phyloP scores from a whole-genome alignment of 2,797 vertebrate genomes.

The Atherinosoma microstoma region DNA sequence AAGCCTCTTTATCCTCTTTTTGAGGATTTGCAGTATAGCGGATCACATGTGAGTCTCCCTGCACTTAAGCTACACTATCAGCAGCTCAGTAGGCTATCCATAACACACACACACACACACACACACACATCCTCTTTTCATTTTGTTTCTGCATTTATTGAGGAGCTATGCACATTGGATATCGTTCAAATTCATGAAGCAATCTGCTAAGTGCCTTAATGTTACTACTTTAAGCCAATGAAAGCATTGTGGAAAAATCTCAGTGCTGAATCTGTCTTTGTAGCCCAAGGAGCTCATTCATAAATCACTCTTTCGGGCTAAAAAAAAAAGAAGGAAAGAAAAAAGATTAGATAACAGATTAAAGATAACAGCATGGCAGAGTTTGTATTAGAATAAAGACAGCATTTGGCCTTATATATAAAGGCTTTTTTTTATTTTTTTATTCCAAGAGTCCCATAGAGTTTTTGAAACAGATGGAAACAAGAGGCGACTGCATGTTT shows the following conservation, averaged over 20 bases:
- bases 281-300: conserved; percentile 61
- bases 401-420: conserved; percentile 70
- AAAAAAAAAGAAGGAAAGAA: conserved; percentile 29
- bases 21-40: conserved; percentile 80
- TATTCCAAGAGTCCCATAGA: conserved; percentile 46
- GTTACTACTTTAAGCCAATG: conserved; percentile 65
- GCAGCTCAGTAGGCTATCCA: conserved; percentile 69
- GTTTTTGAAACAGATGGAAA: conserved; percentile 67
- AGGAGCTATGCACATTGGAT: conserved; percentile 55
- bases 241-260: conserved; percentile 60
- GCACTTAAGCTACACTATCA: conserved; percentile 79
- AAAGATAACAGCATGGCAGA: conserved; percentile 67
- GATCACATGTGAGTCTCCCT: conserved; percentile 75
- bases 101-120: conserved; percentile 57
- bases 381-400: conserved; percentile 68
- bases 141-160: conserved; percentile 56
- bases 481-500: conserved; percentile 44
- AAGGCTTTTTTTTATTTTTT: conserved; percentile 44
- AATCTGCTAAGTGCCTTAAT: conserved; percentile 75
- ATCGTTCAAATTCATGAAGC: conserved; percentile 69
- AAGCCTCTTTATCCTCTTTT: conserved; percentile 84
- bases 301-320: conserved; percentile 73
- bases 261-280: conserved; percentile 59
- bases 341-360: conserved; percentile 64
- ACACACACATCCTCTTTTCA: conserved; percentile 38